Evolutionary conservation across 1,140 invertebrate genomes (phyloP).

Genomic region (Drosophila kohkoa): DNA sequence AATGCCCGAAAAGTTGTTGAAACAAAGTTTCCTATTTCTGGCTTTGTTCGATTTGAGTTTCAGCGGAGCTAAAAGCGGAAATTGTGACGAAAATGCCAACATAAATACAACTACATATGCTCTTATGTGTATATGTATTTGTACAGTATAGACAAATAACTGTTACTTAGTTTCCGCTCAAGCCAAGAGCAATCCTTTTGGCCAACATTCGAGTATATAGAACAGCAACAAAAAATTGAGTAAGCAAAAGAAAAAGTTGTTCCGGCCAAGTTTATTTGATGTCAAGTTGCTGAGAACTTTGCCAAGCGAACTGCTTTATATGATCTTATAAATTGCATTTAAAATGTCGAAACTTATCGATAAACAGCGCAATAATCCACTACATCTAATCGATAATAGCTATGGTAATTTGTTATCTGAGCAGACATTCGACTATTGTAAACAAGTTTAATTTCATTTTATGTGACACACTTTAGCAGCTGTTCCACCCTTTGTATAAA

Average conservation of each 20-base stretch:
- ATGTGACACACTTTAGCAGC: no score
- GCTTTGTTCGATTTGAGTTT: slow-evolving; percentile 52
- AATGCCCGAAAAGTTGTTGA: slow-evolving; percentile 36
- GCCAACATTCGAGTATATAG: slow-evolving; percentile 19
- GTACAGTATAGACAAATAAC: slow-evolving; percentile 56
- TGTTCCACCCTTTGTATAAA: no score
- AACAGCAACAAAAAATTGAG: neutral
- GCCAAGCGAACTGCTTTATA: slow-evolving; percentile 8
- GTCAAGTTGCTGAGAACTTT: slow-evolving; percentile 24
- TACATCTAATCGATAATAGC: neutral
- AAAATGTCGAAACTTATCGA: slow-evolving; percentile 33
- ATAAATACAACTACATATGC: slow-evolving; percentile 19
- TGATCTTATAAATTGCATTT: slow-evolving; percentile 28
- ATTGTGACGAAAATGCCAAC: slow-evolving; percentile 59
- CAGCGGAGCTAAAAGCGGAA: slow-evolving; percentile 43
- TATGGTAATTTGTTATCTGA: neutral
- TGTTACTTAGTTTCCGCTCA: slow-evolving; percentile 72
- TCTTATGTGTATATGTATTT: slow-evolving; percentile 18
- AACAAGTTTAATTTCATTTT: neutral
- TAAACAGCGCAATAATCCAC: slow-evolving; percentile 1
- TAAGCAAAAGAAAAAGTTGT: slow-evolving; percentile 40
- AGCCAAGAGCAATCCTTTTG: slow-evolving; percentile 29
- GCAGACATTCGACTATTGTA: no score
- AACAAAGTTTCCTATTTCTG: slow-evolving; percentile 41
- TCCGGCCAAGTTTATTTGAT: slow-evolving; percentile 59